A percentile compares a stretch with the other conserved stretches of the same genome.
Conservation (phyloP, 1,140 invertebrate species). For the Hylaeus volcanicus region DNA sequence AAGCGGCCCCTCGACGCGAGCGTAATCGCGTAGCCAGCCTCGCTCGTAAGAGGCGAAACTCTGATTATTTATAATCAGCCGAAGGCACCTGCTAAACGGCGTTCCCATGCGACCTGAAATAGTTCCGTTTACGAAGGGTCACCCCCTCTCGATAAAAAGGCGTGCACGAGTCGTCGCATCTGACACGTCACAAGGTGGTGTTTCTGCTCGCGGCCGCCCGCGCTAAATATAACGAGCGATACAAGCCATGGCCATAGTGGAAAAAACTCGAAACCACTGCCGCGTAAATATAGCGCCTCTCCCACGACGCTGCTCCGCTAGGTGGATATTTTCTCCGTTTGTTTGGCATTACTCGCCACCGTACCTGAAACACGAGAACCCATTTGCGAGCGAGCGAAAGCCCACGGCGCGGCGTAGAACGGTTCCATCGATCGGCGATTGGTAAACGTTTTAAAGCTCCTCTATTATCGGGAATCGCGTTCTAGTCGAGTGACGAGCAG, state of each 20-base stretch:
- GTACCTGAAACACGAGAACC: conserved; percentile 56
- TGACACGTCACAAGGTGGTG: conserved; percentile 66
- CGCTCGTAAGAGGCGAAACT: conserved; percentile 36
- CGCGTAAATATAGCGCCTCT: conserved; percentile 72
- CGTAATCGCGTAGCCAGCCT: conserved; percentile 1
- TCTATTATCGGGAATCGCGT: conserved; percentile 45
- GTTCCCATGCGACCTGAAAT: conserved; percentile 74
- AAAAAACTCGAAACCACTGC: conserved; percentile 61
- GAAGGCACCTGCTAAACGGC: conserved; percentile 69
- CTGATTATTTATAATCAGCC: conserved; percentile 74
- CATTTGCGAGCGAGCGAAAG: conserved; percentile 23
- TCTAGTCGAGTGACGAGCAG: conserved; percentile 29
- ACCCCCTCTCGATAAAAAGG: conserved; percentile 62
- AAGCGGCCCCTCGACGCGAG: conserved; percentile 23
- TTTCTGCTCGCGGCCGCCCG: conserved; percentile 10
- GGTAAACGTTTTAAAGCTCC: conserved; percentile 52
- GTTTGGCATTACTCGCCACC: conserved; percentile 54
- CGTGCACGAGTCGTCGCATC: conserved; percentile 49
- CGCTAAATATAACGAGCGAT: conserved; percentile 69
- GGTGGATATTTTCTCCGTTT: conserved; percentile 55
- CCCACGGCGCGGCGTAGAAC: no score
- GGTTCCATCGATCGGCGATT: conserved; percentile 29
- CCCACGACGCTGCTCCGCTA: conserved; percentile 66
- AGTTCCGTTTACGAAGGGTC: conserved; percentile 55
- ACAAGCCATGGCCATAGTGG: conserved; percentile 18